phyloP scores from a whole-genome alignment of 2,888 invertebrate species.

The Drosophila anomelani region DNA sequence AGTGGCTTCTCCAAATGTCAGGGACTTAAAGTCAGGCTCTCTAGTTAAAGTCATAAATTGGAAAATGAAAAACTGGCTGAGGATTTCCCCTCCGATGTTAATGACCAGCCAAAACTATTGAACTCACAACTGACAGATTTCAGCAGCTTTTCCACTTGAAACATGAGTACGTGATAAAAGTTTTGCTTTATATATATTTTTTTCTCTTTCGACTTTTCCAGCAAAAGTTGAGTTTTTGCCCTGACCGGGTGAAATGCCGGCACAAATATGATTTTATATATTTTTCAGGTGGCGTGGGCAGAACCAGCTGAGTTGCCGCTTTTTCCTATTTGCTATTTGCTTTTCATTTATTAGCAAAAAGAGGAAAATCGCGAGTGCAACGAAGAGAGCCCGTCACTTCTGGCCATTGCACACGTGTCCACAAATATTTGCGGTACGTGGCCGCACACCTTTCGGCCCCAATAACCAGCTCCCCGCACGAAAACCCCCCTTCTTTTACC shows the following conservation, averaged over 20 bases:
- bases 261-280: constrained; percentile 64
- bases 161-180: constrained; percentile 65
- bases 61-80: neutral
- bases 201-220: constrained; percentile 10
- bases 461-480: neutral
- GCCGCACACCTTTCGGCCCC: constrained; percentile 64
- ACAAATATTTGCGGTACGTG: constrained; percentile 78
- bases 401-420: constrained; percentile 76
- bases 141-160: constrained; percentile 23
- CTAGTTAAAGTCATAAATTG: neutral
- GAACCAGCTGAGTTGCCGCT: constrained; percentile 39
- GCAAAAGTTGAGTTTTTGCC: constrained; percentile 33
- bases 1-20: constrained; percentile 11
- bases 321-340: constrained; percentile 69
- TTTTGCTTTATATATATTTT: constrained; percentile 37
- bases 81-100: constrained; percentile 13
- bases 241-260: constrained; percentile 13
- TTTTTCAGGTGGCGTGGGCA: constrained; percentile 45
- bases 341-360: constrained; percentile 74
- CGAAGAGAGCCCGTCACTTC: constrained; percentile 63
- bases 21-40: neutral
- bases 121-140: constrained; percentile 34
- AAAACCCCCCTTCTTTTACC: neutral
- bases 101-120: constrained; percentile 39
- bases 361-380: constrained; percentile 27